phyloP scores from a whole-genome alignment of 2,888 invertebrate genomes.

The Plagiodera versicolora region DNA sequence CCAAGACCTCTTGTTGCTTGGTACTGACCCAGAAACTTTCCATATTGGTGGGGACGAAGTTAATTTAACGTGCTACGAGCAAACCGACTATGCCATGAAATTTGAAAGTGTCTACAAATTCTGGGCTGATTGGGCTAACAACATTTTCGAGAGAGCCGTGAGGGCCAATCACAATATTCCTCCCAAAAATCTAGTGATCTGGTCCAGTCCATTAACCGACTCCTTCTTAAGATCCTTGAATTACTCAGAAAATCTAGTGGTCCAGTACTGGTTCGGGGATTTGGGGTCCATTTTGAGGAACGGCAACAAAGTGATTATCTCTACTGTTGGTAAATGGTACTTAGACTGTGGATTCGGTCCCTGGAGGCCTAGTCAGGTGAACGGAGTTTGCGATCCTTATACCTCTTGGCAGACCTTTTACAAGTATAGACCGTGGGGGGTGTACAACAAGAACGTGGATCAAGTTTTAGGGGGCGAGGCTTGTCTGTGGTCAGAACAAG shows the following conservation, averaged over 20 bases:
- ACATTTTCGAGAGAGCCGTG: conserved; percentile 62
- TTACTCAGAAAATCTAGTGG: conserved; percentile 58
- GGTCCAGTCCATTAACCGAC: conserved; percentile 76
- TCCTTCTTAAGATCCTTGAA: conserved; percentile 26
- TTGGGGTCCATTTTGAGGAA: conserved; percentile 70
- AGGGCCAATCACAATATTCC: conserved; percentile 60
- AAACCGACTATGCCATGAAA: conserved; percentile 39
- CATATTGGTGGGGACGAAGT: conserved; percentile 81
- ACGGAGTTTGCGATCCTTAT: conserved; percentile 81
- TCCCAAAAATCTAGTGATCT: conserved; percentile 63
- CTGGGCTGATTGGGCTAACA: conserved; percentile 72
- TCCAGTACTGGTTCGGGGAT: conserved; percentile 77
- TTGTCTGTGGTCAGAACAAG: conserved; percentile 82
- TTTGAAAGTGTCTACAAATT: conserved; percentile 68
- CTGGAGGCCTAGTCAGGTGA: conserved; percentile 72
- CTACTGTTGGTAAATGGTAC: conserved; percentile 84
- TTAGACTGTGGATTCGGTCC: conserved; percentile 83
- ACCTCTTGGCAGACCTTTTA: conserved; percentile 83
- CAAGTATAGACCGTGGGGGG: conserved; percentile 73
- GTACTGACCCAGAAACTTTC: conserved; percentile 74
- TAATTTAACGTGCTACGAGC: conserved; percentile 72
- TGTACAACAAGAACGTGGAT: conserved; percentile 47
- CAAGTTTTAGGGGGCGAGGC: conserved; percentile 72
- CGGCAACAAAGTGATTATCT: conserved; percentile 73
- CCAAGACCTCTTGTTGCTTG: conserved; percentile 69